Conservation (phyloP, 2,113 vertebrate genomes). For the Henicopernis longicauda region DNA sequence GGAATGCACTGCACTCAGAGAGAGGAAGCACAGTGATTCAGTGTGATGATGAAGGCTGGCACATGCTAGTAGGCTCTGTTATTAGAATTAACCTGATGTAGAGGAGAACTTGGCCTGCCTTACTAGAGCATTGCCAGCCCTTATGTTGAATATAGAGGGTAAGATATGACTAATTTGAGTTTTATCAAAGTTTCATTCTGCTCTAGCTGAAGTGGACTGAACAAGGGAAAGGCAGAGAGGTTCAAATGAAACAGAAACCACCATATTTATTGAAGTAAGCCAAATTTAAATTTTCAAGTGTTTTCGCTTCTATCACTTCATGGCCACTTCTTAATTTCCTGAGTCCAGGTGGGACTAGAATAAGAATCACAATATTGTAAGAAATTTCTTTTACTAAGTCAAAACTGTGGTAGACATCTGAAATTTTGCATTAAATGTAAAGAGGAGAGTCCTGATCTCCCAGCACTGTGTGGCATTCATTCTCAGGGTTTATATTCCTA, state of each 20-base stretch:
- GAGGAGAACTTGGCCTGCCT: not conserved
- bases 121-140: not conserved
- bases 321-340: not conserved
- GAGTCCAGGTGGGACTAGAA: not conserved
- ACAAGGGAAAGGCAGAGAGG: not conserved
- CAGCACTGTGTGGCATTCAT: not conserved
- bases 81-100: not conserved
- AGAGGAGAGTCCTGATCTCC: not conserved
- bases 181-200: not conserved
- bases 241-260: not conserved
- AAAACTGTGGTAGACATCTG: not conserved
- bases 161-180: not conserved
- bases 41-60: not conserved
- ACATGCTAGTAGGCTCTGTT: not conserved
- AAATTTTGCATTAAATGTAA: not conserved
- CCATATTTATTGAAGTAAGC: not conserved
- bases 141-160: not conserved
- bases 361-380: not conserved
- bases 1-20: not conserved
- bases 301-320: not conserved
- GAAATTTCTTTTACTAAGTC: not conserved
- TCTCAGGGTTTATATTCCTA: not conserved
- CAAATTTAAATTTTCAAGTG: not conserved
- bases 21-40: not conserved
- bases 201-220: not conserved